A percentile compares a stretch with the other conserved stretches of the same genome.
Evolutionary conservation across 2,888 invertebrate genomes (phyloP).

Genomic region (Orgyia antiqua): DNA sequence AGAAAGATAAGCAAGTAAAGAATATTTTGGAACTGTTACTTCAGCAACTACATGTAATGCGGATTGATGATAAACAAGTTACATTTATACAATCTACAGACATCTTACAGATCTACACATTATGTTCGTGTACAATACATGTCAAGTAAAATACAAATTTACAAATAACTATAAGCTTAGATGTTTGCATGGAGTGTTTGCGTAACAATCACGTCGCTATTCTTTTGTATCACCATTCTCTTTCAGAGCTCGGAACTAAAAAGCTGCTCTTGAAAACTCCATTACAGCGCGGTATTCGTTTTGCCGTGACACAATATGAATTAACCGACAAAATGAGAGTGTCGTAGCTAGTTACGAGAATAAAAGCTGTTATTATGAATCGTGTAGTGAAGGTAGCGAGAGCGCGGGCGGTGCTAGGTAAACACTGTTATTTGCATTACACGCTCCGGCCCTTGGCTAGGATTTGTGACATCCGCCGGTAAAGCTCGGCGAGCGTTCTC

Average conservation of each 20-base stretch:
- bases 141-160: too few species aligned
- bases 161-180: too few species aligned
- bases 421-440: conserved; percentile 65
- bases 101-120: too few species aligned
- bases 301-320: conserved; percentile 64
- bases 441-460: conserved; percentile 55
- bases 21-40: too few species aligned
- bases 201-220: conserved; percentile 51
- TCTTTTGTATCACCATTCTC: conserved; percentile 58
- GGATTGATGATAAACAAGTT: too few species aligned
- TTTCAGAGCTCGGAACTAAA: conserved; percentile 51
- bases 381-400: conserved; percentile 32
- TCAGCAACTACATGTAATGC: too few species aligned
- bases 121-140: too few species aligned
- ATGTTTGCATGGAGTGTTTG: too few species aligned
- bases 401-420: conserved; percentile 44
- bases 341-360: conserved; percentile 68
- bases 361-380: conserved; percentile 70
- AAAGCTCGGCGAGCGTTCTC: conserved; percentile 45
- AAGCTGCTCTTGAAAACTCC: conserved; percentile 64
- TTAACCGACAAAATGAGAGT: conserved; percentile 69
- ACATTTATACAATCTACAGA: too few species aligned
- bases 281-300: conserved; percentile 64
- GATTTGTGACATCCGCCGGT: conserved; percentile 68
- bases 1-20: too few species aligned